Evolutionary conservation across 2,113 vertebrate genomes (phyloP).

Genomic region (Raja brachyura): DNA sequence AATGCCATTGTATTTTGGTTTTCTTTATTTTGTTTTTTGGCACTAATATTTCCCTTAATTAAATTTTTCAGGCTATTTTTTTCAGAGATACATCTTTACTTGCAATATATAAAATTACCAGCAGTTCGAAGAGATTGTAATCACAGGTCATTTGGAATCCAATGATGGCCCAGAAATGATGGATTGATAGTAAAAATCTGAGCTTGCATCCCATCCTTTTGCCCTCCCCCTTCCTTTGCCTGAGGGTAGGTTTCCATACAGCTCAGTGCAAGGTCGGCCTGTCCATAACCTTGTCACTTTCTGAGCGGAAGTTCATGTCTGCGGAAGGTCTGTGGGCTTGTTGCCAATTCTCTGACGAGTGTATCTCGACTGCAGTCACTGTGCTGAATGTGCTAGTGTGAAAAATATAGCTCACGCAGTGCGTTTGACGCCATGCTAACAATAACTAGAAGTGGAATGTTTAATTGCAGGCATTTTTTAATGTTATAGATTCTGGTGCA

Average conservation of each 20-base stretch:
- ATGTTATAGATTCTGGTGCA: background rate
- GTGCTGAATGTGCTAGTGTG: background rate
- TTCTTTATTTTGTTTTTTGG: background rate
- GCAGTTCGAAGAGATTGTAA: background rate
- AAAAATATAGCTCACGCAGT: background rate
- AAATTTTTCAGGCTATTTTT: background rate
- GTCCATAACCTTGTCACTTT: constrained; percentile 29
- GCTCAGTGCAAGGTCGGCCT: constrained; percentile 13
- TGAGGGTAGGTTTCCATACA: background rate
- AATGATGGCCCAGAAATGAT: constrained; percentile 24
- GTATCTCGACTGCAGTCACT: background rate
- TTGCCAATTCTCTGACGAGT: background rate
- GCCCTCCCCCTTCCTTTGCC: background rate
- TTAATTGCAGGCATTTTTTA: background rate
- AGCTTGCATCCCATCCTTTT: background rate
- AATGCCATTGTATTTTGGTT: background rate
- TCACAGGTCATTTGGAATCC: background rate
- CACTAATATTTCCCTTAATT: background rate
- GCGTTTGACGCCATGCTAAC: background rate
- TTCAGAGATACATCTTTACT: background rate
- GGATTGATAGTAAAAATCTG: constrained; percentile 13
- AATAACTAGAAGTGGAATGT: background rate
- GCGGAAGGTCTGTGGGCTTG: constrained; percentile 7
- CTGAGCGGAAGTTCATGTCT: constrained; percentile 28
- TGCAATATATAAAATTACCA: background rate